These are phyloP conservation scores for Balanococcus diminutus DNA, from an alignment of 2,888 invertebrate species.

Conservation along the genomic window DNA sequence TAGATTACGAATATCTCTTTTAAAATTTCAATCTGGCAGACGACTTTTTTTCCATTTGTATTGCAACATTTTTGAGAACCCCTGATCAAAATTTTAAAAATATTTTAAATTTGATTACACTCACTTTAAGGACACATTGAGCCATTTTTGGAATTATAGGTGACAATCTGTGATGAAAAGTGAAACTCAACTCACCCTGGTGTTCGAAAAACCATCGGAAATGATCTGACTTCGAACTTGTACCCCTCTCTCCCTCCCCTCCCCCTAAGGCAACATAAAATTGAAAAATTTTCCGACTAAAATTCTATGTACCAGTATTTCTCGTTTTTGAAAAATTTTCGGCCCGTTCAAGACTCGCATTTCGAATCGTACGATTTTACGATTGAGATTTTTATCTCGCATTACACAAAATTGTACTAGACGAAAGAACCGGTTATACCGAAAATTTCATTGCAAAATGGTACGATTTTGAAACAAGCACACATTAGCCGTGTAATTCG, in stretches of 20 bases:
- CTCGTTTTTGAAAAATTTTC: neutral
- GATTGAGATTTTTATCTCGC: neutral
- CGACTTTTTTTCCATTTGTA: too few species aligned
- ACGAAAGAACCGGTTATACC: conserved; percentile 3
- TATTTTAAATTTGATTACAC: too few species aligned
- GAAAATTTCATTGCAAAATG: conserved; percentile 5
- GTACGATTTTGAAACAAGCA: neutral
- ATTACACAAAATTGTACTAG: neutral
- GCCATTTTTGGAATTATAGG: too few species aligned
- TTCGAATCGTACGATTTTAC: neutral
- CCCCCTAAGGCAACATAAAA: neutral
- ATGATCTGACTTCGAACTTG: neutral
- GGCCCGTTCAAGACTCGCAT: neutral
- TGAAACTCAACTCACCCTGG: too few species aligned
- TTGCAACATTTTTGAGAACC: too few species aligned
- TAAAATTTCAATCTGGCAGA: too few species aligned
- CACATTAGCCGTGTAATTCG: neutral
- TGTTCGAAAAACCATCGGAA: too few species aligned
- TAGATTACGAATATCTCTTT: too few species aligned
- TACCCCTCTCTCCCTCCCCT: neutral
- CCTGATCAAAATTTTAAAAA: too few species aligned
- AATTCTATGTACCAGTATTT: neutral
- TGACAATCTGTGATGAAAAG: too few species aligned
- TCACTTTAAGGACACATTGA: too few species aligned
- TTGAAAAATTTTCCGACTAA: neutral